Percentiles rank a stretch among this genome's conserved stretches.
These are phyloP conservation scores for Cervus canadensis DNA, from an alignment of 2,113 vertebrate genomes.

Conservation along the genomic window DNA sequence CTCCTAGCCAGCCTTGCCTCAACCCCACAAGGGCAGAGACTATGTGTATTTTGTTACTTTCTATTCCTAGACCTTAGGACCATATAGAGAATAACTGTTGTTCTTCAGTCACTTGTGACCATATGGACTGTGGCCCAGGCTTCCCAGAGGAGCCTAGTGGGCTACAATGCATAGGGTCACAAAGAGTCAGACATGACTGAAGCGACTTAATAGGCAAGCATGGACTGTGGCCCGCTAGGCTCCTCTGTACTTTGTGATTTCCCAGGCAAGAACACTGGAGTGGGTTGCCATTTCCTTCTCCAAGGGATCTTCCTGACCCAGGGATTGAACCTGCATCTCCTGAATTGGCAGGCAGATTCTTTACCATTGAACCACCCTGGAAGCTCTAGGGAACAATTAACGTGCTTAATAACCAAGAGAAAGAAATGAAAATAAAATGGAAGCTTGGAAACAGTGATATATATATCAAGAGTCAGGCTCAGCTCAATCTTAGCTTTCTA, in stretches of 20 bases:
- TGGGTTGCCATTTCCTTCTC: neutral
- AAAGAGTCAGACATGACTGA: neutral
- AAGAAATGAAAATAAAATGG: neutral
- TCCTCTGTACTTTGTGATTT: neutral
- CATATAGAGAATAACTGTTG: fast-evolving
- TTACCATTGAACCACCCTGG: neutral
- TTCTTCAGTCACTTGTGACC: neutral
- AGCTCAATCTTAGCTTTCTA: neutral
- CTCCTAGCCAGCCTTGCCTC: neutral
- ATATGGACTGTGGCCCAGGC: neutral
- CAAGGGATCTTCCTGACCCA: neutral
- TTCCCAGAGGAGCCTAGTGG: neutral
- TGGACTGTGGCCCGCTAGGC: neutral
- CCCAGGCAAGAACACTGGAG: neutral
- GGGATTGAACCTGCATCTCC: neutral
- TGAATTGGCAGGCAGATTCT: neutral
- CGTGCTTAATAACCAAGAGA: neutral
- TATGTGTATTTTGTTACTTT: neutral
- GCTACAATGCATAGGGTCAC: neutral
- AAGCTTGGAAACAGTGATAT: neutral
- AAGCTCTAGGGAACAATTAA: neutral
- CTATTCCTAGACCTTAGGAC: neutral
- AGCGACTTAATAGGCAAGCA: neutral
- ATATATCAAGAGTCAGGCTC: fast-evolving
- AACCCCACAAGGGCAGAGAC: neutral